Conservation (phyloP, 2,888 invertebrate species). For the Mesorhabditis belari region DNA sequence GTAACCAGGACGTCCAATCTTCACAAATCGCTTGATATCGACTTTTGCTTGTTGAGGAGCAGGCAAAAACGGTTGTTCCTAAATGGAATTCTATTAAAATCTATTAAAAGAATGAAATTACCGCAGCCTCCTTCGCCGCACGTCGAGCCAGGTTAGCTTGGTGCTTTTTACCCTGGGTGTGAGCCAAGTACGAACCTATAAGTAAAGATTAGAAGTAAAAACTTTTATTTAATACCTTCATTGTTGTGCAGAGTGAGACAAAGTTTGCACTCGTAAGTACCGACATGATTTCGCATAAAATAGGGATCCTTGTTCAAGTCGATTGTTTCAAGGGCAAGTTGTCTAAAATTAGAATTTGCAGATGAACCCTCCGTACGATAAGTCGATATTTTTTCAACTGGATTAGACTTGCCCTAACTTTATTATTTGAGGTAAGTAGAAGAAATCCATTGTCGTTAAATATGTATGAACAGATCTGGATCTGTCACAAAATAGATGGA, state of each 20-base stretch:
- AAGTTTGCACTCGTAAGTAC: constrained; percentile 94
- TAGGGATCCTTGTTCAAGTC: constrained; percentile 99
- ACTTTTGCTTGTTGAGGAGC: constrained; percentile 67
- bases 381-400: too few relatives aligned
- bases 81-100: constrained; percentile 58
- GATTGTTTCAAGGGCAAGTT: constrained; percentile 93
- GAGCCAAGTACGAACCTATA: constrained; percentile 86
- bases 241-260: constrained; percentile 97
- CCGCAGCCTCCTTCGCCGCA: constrained; percentile 73
- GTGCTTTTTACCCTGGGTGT: constrained; percentile 99
- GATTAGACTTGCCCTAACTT: too few relatives aligned
- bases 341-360: constrained; percentile 72
- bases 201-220: constrained; percentile 55
- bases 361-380: too few relatives aligned
- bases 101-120: too few relatives aligned
- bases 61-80: constrained; percentile 78
- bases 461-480: too few relatives aligned
- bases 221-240: constrained; percentile 57
- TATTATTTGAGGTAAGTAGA: too few relatives aligned
- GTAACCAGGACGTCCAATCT: constrained; percentile 97
- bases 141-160: constrained; percentile 93
- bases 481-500: too few relatives aligned
- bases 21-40: constrained; percentile 96
- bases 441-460: too few relatives aligned
- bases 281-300: constrained; percentile 99